A percentile compares a stretch with the other conserved stretches of the same genome.
These are phyloP conservation scores for Podiceps cristatus DNA, from an alignment of 2,113 vertebrate species.

Conservation along the genomic window DNA sequence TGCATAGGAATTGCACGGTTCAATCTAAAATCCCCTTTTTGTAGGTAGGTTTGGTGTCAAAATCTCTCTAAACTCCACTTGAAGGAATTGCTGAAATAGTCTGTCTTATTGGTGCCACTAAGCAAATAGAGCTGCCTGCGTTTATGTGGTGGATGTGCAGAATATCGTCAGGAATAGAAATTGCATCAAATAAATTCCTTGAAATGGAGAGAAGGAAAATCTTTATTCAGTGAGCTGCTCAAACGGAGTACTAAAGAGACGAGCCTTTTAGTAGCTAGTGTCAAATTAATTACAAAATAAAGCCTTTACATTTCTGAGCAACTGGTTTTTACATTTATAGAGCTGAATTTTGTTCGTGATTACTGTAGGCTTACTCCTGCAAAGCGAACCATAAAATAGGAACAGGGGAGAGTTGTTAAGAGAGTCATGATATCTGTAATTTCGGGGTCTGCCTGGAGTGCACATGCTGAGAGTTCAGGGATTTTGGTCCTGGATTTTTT, in stretches of 20 bases:
- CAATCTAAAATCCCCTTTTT: not conserved
- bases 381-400: not conserved
- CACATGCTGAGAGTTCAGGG: not conserved
- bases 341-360: not conserved
- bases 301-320: not conserved
- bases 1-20: fast-evolving
- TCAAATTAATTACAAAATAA: conserved; percentile 29
- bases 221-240: not conserved
- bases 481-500: not conserved
- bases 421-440: not conserved
- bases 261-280: not conserved
- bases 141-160: not conserved
- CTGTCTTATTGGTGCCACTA: not conserved
- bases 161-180: not conserved
- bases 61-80: not conserved
- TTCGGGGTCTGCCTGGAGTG: not conserved
- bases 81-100: not conserved
- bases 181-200: not conserved
- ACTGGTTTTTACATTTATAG: not conserved
- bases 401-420: not conserved
- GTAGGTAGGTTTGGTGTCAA: not conserved
- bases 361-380: not conserved
- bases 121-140: not conserved
- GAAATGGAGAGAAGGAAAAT: not conserved
- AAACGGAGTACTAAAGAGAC: not conserved